phyloP scores from a whole-genome alignment of 2,113 vertebrate genomes.

The Polypterus senegalus region DNA sequence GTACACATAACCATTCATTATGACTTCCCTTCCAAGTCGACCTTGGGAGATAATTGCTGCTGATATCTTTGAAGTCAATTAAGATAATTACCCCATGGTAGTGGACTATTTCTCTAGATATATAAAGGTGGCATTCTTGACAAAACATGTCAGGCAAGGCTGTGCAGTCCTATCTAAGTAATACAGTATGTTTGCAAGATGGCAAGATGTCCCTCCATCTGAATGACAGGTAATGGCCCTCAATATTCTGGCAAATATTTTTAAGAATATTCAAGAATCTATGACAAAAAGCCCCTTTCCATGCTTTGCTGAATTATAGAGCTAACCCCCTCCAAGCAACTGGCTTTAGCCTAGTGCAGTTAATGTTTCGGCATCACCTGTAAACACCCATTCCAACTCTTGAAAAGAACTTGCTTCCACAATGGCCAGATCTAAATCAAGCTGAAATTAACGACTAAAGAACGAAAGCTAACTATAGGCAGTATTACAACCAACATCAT shows the following conservation, averaged over 20 bases:
- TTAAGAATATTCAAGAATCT: not conserved
- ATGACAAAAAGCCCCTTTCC: constrained; percentile 5
- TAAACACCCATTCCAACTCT: constrained; percentile 6
- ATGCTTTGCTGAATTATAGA: constrained; percentile 10
- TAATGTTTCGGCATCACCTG: constrained; percentile 13
- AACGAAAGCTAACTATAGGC: constrained; percentile 2
- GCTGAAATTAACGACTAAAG: not conserved
- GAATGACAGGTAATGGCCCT: constrained; percentile 7
- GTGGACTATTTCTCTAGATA: constrained; percentile 5
- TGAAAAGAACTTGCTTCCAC: not conserved
- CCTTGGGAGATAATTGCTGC: constrained; percentile 6
- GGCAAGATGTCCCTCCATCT: not conserved
- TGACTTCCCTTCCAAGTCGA: constrained; percentile 1
- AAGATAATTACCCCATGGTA: not conserved
- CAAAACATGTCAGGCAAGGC: not conserved
- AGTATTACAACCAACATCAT: not conserved
- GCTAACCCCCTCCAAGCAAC: constrained; percentile 14
- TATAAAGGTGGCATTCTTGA: constrained; percentile 2
- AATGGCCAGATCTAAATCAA: no score
- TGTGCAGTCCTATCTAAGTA: not conserved
- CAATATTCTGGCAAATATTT: constrained; percentile 8
- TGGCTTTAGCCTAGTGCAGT: constrained; percentile 9
- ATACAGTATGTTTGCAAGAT: constrained; percentile 1
- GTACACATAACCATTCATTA: not conserved
- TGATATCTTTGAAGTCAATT: not conserved